A percentile compares a stretch with the other conserved stretches of the same genome.
phyloP scores from a whole-genome alignment of 2,888 invertebrate species.

The Crioceris asparagi region DNA sequence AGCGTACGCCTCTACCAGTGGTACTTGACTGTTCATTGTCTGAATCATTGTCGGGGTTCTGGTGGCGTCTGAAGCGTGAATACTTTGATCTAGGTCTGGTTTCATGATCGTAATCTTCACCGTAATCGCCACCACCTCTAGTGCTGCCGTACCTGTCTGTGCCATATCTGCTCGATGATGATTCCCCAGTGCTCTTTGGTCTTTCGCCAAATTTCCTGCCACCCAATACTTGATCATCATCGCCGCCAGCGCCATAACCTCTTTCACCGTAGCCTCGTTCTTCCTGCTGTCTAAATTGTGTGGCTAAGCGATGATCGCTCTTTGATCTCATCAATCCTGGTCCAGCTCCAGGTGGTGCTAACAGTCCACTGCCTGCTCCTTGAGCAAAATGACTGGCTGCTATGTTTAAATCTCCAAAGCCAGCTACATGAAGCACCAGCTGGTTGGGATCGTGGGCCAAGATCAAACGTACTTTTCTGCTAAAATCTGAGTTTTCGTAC shows the following conservation, averaged over 20 bases:
- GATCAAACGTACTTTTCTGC: slow-evolving; percentile 71
- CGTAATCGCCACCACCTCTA: slow-evolving; percentile 45
- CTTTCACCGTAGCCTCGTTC: slow-evolving; percentile 39
- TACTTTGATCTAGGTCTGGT: slow-evolving; percentile 55
- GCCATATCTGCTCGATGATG: slow-evolving; percentile 24
- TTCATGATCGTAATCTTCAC: slow-evolving; percentile 58
- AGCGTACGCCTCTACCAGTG: slow-evolving; percentile 49
- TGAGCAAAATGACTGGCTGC: slow-evolving; percentile 45
- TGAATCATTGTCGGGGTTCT: slow-evolving; percentile 61
- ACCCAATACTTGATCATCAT: slow-evolving; percentile 55
- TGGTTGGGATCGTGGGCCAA: slow-evolving; percentile 90
- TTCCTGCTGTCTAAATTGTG: slow-evolving; percentile 80
- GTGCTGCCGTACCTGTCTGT: slow-evolving; percentile 38
- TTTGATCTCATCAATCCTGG: slow-evolving; percentile 85
- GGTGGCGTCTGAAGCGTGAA: slow-evolving; percentile 43
- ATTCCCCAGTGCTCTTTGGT: slow-evolving; percentile 27
- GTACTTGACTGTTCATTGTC: slow-evolving; percentile 49
- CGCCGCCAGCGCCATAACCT: slow-evolving; percentile 49
- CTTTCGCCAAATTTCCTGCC: slow-evolving; percentile 73
- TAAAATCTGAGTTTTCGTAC: slow-evolving; percentile 85
- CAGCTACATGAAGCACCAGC: slow-evolving; percentile 75
- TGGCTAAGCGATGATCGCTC: slow-evolving; percentile 82
- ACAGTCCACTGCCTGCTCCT: slow-evolving; percentile 40
- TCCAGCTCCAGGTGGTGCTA: slow-evolving; percentile 44
- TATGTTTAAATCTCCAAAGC: slow-evolving; percentile 84